Base-by-base conservation (phyloP, 2,113 vertebrate species). In the Pangasianodon gigas region DNA sequence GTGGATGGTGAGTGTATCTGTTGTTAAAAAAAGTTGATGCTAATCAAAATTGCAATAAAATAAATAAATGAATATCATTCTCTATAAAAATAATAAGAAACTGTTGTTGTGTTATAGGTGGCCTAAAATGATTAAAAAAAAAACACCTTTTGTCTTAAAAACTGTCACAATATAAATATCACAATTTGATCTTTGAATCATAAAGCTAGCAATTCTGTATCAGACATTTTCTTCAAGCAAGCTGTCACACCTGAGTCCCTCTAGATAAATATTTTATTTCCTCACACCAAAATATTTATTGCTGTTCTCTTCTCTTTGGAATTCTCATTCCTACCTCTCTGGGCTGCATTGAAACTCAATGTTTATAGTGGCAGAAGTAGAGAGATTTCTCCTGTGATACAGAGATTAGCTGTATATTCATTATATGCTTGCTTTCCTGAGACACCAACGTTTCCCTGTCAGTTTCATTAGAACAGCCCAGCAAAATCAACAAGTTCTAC, bases 401-500 rank as follows among this genome's bases (percentile, higher is more conserved):
- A 29, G 71, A 81, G 79, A 91, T 91, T 84, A 87, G 51, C 82
- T 88, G 71, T 81, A 41, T 89, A 88, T 91, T 88, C 37, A 88
- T 91, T 81, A 82, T 65, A 44, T 21, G 41, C 80, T 56, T 77
- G 71, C 69, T 89, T 84, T 71, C 85, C 86, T 24, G 37, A 85
- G 54, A 85, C n/a, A n/a, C 52, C 52, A 69, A 58, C 14, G 52
- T 89, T 86, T 79, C 41, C 54, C 51, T 81, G 80, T 91, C 84
- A 85, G 85, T 82, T 84, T 89, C 62, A 90, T 92, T 90, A 87
- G 80, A n/a, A 56, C 60, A 51, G 60, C 77, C 79, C 24, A 67
- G 56, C 88, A 94, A 92, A 89, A 92, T 93, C 91, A 94, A 90
- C 91, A 84, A 90, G 89, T 90, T 90, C 93, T 89, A 65, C 65